Percentiles rank a stretch among this genome's conserved stretches.
Evolutionary conservation across 2,797 vertebrate species (phyloP).

Genomic region (Apodemus agrarius): DNA sequence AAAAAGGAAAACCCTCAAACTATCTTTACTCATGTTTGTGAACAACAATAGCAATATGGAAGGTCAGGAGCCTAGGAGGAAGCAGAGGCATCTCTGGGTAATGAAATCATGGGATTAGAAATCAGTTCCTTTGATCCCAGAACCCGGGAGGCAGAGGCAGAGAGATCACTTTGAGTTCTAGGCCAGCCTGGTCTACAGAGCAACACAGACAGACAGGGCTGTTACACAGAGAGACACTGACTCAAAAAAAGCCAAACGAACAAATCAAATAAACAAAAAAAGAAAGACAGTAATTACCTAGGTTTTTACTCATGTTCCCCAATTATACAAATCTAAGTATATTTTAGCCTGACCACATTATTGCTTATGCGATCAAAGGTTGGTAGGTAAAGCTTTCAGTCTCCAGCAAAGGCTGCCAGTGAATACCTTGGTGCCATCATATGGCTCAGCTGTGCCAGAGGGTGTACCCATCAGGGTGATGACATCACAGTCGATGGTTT

Average conservation of each 20-base stretch:
- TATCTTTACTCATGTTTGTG: background rate
- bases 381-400: background rate
- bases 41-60: background rate
- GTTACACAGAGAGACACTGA: background rate
- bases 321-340: background rate
- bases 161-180: background rate
- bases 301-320: background rate
- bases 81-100: slow-evolving; percentile 3
- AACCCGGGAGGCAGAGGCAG: background rate
- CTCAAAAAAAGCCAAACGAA: background rate
- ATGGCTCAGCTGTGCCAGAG: slow-evolving; percentile 96
- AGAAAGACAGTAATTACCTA: background rate
- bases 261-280: background rate
- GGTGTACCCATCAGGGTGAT: slow-evolving; percentile 97
- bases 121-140: background rate
- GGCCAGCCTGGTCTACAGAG: background rate
- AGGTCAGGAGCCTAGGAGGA: background rate
- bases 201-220: background rate
- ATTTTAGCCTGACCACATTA: background rate
- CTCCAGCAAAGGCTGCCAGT: fast-evolving
- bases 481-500: slow-evolving; percentile 98
- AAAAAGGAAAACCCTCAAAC: background rate
- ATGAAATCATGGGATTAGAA: slow-evolving; percentile 12
- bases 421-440: slow-evolving; percentile 97
- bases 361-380: background rate